phyloP scores from a whole-genome alignment of 2,113 vertebrate species.

The Seriola rivoliana region DNA sequence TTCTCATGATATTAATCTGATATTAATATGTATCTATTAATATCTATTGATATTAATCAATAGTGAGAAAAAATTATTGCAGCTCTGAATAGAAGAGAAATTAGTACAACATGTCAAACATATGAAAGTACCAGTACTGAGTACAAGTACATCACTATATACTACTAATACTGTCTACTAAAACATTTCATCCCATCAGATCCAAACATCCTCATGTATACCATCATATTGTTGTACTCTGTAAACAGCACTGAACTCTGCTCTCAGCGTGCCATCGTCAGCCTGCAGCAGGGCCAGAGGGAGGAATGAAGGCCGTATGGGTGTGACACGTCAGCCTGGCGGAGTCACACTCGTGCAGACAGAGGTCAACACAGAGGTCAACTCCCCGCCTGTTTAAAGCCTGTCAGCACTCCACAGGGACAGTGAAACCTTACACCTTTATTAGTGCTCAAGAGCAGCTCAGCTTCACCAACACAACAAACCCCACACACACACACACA shows the following conservation, averaged over 20 bases:
- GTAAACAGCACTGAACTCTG: background rate
- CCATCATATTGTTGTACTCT: background rate
- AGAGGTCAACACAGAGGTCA: constrained; percentile 55
- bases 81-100: background rate
- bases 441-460: constrained; percentile 32
- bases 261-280: background rate
- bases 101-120: background rate
- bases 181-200: background rate
- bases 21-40: too few species aligned
- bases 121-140: too few species aligned
- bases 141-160: background rate
- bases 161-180: background rate
- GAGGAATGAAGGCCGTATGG: constrained; percentile 7
- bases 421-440: constrained; percentile 52
- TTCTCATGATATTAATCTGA: too few species aligned
- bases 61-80: too few species aligned
- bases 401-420: constrained; percentile 20
- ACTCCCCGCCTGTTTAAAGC: constrained; percentile 28
- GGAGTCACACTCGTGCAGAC: constrained; percentile 23
- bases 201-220: background rate
- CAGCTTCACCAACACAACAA: constrained; percentile 7
- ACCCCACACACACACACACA: background rate
- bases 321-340: constrained; percentile 50
- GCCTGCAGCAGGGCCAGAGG: background rate
- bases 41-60: too few species aligned